Conservation (phyloP, 2,797 vertebrate species). For the Hyperoplus immaculatus region DNA sequence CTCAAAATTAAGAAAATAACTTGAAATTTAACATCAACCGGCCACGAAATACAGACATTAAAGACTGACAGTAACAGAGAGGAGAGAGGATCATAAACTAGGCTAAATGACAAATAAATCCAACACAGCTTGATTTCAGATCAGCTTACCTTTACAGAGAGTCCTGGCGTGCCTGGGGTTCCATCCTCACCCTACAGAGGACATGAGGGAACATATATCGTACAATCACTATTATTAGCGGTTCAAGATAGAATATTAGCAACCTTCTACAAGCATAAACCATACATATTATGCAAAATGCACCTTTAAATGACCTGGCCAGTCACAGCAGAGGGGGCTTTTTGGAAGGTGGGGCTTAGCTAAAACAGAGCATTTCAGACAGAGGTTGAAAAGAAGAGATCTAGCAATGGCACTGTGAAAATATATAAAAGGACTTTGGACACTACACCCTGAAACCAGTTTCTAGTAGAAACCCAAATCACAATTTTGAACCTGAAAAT, state of each 20-base stretch:
- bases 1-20: not conserved
- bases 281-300: too few species aligned
- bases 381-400: too few species aligned
- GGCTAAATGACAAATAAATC: not conserved
- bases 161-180: constrained; percentile 76
- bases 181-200: constrained; percentile 82
- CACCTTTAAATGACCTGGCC: too few species aligned
- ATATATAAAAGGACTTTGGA: too few species aligned
- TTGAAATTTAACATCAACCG: not conserved
- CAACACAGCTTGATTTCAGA: not conserved
- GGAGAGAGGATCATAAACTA: not conserved
- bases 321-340: too few species aligned
- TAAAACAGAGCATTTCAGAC: too few species aligned
- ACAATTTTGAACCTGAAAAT: too few species aligned
- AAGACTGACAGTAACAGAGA: not conserved
- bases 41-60: not conserved
- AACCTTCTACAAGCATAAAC: not conserved
- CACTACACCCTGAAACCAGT: too few species aligned
- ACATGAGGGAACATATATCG: constrained; percentile 17
- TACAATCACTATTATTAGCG: too few species aligned
- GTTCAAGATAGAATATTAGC: not conserved
- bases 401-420: too few species aligned
- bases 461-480: too few species aligned
- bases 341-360: too few species aligned
- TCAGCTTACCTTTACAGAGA: constrained; percentile 81